phyloP scores from a whole-genome alignment of 2,888 invertebrate genomes.

The Galerucella nymphaeae region DNA sequence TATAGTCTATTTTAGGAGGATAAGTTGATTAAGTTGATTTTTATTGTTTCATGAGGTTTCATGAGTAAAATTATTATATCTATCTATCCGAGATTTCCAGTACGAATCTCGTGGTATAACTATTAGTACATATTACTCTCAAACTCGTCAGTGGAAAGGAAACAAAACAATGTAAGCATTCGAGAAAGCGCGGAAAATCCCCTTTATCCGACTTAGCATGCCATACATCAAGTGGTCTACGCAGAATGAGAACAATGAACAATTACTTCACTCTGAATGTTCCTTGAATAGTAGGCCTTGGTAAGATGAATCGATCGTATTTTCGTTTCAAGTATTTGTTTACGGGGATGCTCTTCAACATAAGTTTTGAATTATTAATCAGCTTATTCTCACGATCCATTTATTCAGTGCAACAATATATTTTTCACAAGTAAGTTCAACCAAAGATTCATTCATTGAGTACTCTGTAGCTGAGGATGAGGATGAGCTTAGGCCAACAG shows the following conservation, averaged over 20 bases:
- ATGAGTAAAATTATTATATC: no score
- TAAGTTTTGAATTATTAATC: not conserved
- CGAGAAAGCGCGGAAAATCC: constrained; percentile 22
- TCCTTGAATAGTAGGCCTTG: constrained; percentile 27
- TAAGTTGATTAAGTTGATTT: no score
- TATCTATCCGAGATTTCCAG: no score
- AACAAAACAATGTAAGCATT: constrained; percentile 20
- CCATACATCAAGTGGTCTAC: constrained; percentile 39
- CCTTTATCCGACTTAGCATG: constrained; percentile 33
- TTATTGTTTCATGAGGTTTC: no score
- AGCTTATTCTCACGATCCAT: not conserved
- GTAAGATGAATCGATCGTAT: constrained; percentile 28
- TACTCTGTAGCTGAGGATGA: no score
- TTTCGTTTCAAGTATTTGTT: constrained; percentile 23
- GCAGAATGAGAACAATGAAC: constrained; percentile 39
- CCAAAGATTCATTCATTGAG: no score
- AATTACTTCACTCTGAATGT: constrained; percentile 31
- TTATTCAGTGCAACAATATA: no score
- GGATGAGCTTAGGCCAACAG: no score
- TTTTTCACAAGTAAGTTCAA: no score
- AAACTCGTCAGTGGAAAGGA: constrained; percentile 23
- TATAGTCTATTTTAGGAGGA: no score
- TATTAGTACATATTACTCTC: constrained; percentile 38
- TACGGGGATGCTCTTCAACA: constrained; percentile 8
- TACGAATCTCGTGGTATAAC: constrained; percentile 7